These are phyloP conservation scores for pig (Sus scrofa) DNA, from an alignment of 2,113 vertebrate species.

Conservation along the genomic window DNA sequence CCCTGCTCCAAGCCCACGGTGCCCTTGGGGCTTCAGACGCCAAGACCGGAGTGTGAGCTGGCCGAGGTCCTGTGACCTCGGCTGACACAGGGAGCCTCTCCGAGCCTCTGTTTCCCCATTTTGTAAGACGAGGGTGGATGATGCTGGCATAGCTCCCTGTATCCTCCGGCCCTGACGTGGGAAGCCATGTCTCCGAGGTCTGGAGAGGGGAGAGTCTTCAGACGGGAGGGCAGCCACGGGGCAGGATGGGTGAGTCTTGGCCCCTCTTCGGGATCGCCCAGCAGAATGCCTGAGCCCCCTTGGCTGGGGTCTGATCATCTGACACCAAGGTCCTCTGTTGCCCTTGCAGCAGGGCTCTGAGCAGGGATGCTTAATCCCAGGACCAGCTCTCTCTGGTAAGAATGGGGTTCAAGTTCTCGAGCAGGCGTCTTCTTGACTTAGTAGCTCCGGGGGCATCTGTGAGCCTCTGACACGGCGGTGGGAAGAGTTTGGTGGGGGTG, in stretches of 20 bases:
- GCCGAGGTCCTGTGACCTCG: not conserved
- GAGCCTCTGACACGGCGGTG: not conserved
- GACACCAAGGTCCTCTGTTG: not conserved
- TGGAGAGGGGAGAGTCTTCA: not conserved
- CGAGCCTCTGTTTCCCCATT: not conserved
- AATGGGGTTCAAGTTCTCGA: not conserved
- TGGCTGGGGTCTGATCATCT: no score
- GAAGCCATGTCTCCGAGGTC: not conserved
- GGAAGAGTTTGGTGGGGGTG: not conserved
- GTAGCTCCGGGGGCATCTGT: no score
- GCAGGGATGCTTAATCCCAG: not conserved
- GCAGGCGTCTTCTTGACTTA: not conserved
- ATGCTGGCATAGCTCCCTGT: not conserved
- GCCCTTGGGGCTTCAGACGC: not conserved
- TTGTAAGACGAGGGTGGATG: not conserved
- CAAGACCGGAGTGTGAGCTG: fast-evolving
- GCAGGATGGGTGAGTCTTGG: not conserved
- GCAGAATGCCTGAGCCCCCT: not conserved
- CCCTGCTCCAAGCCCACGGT: not conserved
- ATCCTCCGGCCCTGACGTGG: not conserved
- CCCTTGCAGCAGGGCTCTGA: not conserved
- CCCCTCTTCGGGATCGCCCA: not conserved
- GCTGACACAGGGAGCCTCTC: not conserved
- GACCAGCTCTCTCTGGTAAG: not conserved
- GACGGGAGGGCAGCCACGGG: not conserved